Evolutionary conservation across 2,113 vertebrate species (phyloP).

Genomic region (Ursus arctos): DNA sequence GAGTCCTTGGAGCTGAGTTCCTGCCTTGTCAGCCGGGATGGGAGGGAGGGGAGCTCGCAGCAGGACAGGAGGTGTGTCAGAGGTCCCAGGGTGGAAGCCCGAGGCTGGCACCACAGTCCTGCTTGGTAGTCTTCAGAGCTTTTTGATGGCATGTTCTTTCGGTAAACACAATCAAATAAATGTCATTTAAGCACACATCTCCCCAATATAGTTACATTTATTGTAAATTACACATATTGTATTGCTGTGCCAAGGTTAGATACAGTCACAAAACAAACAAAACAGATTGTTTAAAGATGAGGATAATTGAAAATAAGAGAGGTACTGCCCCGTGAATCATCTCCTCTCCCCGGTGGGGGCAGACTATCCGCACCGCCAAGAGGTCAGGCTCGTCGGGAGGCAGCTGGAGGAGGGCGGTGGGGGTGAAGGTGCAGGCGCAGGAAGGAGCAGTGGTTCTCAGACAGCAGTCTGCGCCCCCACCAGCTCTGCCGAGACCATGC

Average conservation of each 20-base stretch:
- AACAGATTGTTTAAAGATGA: not conserved
- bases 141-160: not conserved
- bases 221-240: not conserved
- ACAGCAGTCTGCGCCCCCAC: not conserved
- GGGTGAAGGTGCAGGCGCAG: not conserved
- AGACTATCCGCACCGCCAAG: not conserved
- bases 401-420: not conserved
- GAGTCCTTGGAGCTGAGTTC: conserved; percentile 3
- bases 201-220: not conserved
- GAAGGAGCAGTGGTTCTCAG: too few relatives aligned
- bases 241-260: not conserved
- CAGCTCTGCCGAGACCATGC: fast-evolving
- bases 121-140: not conserved
- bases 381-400: not conserved
- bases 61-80: not conserved
- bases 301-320: not conserved
- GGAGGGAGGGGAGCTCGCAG: not conserved
- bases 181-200: not conserved
- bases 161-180: not conserved
- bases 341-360: not conserved
- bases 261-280: not conserved
- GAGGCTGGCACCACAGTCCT: not conserved
- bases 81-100: not conserved
- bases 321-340: not conserved
- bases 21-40: not conserved